These are phyloP conservation scores for western clawed frog (Xenopus tropicalis) DNA, from an alignment of 2,113 vertebrate species.

Conservation along the genomic window DNA sequence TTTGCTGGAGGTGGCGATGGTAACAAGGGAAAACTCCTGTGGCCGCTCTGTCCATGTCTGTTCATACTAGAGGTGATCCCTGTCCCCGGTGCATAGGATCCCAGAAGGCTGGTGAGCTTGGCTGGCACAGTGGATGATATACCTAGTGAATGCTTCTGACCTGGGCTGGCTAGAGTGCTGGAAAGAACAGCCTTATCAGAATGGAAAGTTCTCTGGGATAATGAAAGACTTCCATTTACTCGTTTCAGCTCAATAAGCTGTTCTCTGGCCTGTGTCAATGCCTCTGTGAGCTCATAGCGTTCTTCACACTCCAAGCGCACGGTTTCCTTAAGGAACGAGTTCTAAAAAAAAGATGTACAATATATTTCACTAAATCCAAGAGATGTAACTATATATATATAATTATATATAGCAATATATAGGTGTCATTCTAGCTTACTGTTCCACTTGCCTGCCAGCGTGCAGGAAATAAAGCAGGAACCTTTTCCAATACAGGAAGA, in stretches of 20 bases:
- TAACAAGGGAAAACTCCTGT: constrained; percentile 17
- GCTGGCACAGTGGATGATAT: constrained; percentile 42
- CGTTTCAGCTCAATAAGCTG: constrained; percentile 67
- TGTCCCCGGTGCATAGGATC: not conserved
- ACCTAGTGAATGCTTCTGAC: constrained; percentile 30
- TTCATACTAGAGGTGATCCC: not conserved
- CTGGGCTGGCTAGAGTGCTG: constrained; percentile 17
- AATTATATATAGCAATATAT: too few relatives aligned
- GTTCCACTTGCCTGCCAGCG: too few relatives aligned
- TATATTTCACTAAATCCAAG: not conserved
- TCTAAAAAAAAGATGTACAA: constrained; percentile 61
- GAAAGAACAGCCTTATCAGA: constrained; percentile 50
- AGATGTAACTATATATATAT: not conserved
- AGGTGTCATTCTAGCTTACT: too few relatives aligned
- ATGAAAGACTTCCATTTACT: constrained; percentile 46
- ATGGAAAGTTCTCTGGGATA: constrained; percentile 44
- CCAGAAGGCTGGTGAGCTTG: constrained; percentile 17
- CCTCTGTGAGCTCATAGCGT: constrained; percentile 80
- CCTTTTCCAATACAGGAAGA: too few relatives aligned
- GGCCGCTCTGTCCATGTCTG: constrained; percentile 3
- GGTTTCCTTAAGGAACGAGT: constrained; percentile 78
- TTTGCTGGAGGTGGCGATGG: constrained; percentile 52
- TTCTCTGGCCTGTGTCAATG: constrained; percentile 70
- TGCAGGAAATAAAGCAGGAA: too few relatives aligned
- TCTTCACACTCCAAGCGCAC: constrained; percentile 86